Percentiles rank a stretch among this genome's conserved stretches.
phyloP scores from a whole-genome alignment of 2,797 vertebrate species.

The Staurois parvus region DNA sequence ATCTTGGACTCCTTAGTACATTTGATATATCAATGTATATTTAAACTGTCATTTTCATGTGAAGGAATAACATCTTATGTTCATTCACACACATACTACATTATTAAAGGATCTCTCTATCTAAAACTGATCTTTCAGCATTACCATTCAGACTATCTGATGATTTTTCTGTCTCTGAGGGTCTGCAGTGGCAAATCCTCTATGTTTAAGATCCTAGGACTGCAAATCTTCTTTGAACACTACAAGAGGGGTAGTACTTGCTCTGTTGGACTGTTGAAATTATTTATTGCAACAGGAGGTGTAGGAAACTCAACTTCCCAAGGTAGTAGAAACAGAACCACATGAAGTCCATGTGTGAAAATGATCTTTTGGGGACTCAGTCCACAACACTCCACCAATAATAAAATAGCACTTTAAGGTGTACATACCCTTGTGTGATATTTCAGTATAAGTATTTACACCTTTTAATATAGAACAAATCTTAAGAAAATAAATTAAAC shows the following conservation, averaged over 20 bases:
- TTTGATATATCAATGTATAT: not conserved
- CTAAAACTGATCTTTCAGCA: too few relatives aligned
- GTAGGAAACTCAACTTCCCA: not conserved
- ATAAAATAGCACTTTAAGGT: too few relatives aligned
- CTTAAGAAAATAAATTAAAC: too few relatives aligned
- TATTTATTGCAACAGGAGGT: not conserved
- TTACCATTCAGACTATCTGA: not conserved
- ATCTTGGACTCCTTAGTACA: too few relatives aligned
- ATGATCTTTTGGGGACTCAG: too few relatives aligned
- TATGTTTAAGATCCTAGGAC: not conserved
- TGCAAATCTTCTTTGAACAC: not conserved
- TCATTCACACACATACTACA: not conserved
- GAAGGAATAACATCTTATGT: too few relatives aligned
- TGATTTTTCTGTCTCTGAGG: not conserved
- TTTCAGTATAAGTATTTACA: too few relatives aligned
- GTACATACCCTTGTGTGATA: too few relatives aligned
- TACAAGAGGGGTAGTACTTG: too few relatives aligned
- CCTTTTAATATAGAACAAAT: too few relatives aligned
- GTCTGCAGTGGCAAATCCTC: not conserved
- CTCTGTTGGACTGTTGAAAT: not conserved
- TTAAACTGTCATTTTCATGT: not conserved
- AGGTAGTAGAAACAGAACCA: not conserved
- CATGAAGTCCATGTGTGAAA: not conserved
- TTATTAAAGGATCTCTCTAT: not conserved
- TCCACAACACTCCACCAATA: too few relatives aligned